These are phyloP conservation scores for Drosophila recens DNA, from an alignment of 2,888 invertebrate genomes.

Conservation along the genomic window DNA sequence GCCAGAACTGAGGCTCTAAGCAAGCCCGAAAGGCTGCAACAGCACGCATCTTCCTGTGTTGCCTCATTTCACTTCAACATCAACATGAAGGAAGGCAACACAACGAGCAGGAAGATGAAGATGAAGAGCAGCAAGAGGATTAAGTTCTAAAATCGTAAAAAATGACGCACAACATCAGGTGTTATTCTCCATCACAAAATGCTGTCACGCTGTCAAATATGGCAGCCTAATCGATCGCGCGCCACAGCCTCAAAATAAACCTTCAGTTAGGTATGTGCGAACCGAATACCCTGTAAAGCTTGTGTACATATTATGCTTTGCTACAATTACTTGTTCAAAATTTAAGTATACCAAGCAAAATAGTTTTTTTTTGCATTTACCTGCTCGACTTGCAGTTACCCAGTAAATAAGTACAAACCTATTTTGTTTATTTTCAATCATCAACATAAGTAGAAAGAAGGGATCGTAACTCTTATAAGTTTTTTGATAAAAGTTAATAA, in stretches of 20 bases:
- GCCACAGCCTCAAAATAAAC: constrained; percentile 31
- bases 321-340: background rate
- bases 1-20: background rate
- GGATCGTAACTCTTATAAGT: too few species aligned
- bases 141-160: constrained; percentile 38
- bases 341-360: background rate
- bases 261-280: background rate
- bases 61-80: constrained; percentile 37
- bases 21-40: constrained; percentile 16
- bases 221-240: constrained; percentile 46
- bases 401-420: background rate
- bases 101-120: background rate
- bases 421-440: background rate
- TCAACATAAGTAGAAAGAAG: too few species aligned
- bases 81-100: background rate
- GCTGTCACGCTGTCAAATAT: constrained; percentile 57
- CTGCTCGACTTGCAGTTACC: background rate
- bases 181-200: constrained; percentile 25
- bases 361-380: background rate
- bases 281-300: background rate
- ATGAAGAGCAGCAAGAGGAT: constrained; percentile 21
- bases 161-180: constrained; percentile 39
- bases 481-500: too few species aligned
- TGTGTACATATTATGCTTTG: background rate
- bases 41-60: constrained; percentile 15